Evolutionary conservation across 2,888 invertebrate species (phyloP).

Genomic region (Melinopterus prodromus): DNA sequence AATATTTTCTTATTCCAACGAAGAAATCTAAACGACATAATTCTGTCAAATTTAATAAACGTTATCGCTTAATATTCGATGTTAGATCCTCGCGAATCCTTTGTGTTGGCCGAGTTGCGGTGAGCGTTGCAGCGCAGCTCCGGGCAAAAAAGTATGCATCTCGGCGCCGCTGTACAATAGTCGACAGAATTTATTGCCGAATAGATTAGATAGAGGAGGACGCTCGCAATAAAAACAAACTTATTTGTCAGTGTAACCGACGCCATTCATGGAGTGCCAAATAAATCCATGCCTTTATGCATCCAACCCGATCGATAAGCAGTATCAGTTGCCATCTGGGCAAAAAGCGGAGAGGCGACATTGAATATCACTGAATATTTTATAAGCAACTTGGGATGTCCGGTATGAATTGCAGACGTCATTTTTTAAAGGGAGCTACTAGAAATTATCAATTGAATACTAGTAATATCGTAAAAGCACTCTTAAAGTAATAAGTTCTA

Average conservation of each 20-base stretch:
- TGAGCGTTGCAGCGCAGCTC: constrained; percentile 11
- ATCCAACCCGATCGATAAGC: background rate
- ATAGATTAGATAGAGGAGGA: constrained; percentile 30
- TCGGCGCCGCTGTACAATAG: constrained; percentile 24
- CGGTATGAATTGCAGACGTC: background rate
- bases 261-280: constrained; percentile 25
- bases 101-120: background rate
- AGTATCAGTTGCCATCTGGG: constrained; percentile 19
- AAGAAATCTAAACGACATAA: background rate
- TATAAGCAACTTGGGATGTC: background rate
- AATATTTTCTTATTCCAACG: too few species aligned
- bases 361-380: background rate
- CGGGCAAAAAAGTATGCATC: constrained; percentile 13
- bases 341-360: background rate
- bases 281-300: constrained; percentile 22
- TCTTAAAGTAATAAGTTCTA: too few species aligned
- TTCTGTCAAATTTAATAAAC: background rate
- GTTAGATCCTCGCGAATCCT: background rate
- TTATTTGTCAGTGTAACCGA: constrained; percentile 28
- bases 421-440: background rate
- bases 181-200: constrained; percentile 26
- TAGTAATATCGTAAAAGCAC: too few species aligned
- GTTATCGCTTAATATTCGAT: background rate
- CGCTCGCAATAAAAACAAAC: constrained; percentile 33
- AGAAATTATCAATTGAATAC: too few species aligned